Base-by-base conservation (phyloP, 2,888 invertebrate genomes). In the Mimumesa dahlbomi region DNA sequence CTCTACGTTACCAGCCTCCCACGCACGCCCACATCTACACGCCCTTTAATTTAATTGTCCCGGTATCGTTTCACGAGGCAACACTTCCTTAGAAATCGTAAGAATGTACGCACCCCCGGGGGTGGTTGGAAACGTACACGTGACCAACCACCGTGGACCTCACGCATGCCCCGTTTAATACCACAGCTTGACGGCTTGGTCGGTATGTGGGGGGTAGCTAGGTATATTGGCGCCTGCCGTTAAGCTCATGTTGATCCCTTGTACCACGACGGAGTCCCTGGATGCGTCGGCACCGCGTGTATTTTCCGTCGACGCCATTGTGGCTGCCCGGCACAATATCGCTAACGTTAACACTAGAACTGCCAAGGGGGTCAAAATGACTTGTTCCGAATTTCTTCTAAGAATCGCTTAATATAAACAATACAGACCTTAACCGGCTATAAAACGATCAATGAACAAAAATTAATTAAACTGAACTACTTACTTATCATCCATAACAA, bases 141-240 rank as follows among this genome's bases (percentile, higher is more conserved):
- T 74, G 79, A 70, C 72, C 74, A 67, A 79, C 73, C 75, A 71
- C 62, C 68, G 77, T 80, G 76, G 70, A 79, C 69, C 76, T 82
- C 78, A 82, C 81, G 82, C 80, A 82, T 80, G 81, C 82, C 72
- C 82, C 75, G 84, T 84, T 84, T 84, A 84, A 84, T 84, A 84
- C 82, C 84, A 73, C 74, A 81, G 84, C 81, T 81, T 82, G 81
- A 83, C 81, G 81, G 83, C 78, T 73, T 74, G 76, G 75, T 77
- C 64, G 73, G 71, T 70, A 74, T 75, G 81, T 58, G 70, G 68
- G 75, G 81, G 79, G 70, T 68, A 64, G 72, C 73, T 75, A 81
- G 83, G 82, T 85, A 86, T 85, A 86, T 85, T 85, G 86, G 85
- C 85, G 84, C 83, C 82, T 82, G 84, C 79, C 83, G 82, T 82